Evolutionary conservation across 2,888 invertebrate genomes (phyloP).

Genomic region (Apamea monoglypha): DNA sequence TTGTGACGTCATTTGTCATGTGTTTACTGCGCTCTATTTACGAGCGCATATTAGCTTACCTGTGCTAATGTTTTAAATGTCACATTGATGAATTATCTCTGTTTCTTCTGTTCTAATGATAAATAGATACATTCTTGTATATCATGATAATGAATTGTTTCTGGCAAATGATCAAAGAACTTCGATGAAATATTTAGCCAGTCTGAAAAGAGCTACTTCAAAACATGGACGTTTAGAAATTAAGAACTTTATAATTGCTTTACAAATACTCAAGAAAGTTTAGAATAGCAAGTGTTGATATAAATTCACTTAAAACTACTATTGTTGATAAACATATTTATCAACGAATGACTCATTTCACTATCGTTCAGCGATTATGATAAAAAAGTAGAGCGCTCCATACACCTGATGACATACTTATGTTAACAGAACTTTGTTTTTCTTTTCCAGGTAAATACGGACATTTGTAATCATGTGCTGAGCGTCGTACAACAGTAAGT

Average conservation of each 20-base stretch:
- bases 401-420: conserved; percentile 65
- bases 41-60: conserved; percentile 14
- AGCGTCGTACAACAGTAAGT: conserved; percentile 33
- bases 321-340: conserved; percentile 48
- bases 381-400: conserved; percentile 61
- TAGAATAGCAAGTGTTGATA: conserved; percentile 17
- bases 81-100: conserved; percentile 41
- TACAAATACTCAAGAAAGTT: conserved; percentile 15
- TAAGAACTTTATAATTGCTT: neutral
- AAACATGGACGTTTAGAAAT: neutral
- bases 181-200: conserved; percentile 2
- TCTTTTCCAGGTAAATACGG: conserved; percentile 69
- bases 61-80: conserved; percentile 49
- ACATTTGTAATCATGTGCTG: conserved; percentile 34
- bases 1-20: conserved; percentile 24
- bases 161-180: conserved; percentile 47
- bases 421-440: conserved; percentile 63
- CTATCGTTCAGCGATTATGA: conserved; percentile 59
- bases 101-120: conserved; percentile 24
- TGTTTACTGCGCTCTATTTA: conserved; percentile 42
- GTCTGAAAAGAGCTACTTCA: neutral
- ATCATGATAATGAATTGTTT: conserved; percentile 16
- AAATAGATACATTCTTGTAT: conserved; percentile 22
- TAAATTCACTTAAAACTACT: conserved; percentile 14
- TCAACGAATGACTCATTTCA: conserved; percentile 54